phyloP scores from a whole-genome alignment of 1,140 invertebrate genomes.

The Adelges cooleyi region DNA sequence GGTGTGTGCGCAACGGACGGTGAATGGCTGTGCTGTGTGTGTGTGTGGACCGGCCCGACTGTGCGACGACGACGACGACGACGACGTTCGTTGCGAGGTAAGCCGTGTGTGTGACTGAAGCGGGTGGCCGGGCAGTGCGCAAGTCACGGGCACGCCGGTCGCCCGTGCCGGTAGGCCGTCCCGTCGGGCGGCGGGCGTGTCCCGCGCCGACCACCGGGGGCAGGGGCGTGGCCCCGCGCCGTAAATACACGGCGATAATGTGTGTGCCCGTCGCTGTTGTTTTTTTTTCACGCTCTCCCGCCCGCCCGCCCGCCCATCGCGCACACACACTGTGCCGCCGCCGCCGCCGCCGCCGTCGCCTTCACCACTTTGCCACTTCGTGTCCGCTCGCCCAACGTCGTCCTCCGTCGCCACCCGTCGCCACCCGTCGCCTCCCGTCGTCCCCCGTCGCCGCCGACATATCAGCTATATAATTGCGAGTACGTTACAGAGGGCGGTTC shows the following conservation, averaged over 20 bases:
- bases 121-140: background rate
- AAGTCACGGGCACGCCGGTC: background rate
- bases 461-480: too few species aligned
- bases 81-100: background rate
- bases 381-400: background rate
- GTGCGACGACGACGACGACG: background rate
- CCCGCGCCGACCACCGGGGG: background rate
- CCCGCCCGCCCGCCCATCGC: background rate
- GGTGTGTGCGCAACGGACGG: too few species aligned
- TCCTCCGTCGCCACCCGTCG: background rate
- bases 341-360: background rate
- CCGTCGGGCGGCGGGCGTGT: background rate
- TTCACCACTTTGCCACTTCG: background rate
- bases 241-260: background rate
- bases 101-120: background rate
- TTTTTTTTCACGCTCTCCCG: background rate
- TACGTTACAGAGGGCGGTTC: too few species aligned
- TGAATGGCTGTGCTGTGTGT: background rate
- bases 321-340: background rate
- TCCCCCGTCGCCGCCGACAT: too few species aligned
- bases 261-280: background rate
- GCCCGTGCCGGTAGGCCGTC: background rate
- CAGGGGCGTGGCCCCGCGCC: too few species aligned
- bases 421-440: background rate
- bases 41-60: background rate